Base-by-base conservation (phyloP, 2,113 vertebrate species). In the Edolisoma coerulescens region DNA sequence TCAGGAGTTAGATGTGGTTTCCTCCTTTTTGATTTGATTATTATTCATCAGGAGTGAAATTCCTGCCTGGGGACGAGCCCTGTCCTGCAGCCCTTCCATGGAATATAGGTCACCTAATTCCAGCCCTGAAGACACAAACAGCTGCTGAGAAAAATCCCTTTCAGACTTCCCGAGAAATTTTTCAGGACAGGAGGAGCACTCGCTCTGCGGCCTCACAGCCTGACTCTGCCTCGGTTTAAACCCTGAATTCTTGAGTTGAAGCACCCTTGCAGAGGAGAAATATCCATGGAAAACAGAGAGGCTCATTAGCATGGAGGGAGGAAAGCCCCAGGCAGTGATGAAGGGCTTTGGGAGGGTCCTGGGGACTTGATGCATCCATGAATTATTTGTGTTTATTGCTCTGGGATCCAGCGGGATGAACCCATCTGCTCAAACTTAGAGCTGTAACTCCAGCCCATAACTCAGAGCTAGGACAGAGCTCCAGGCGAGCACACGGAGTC, bases 41-140 rank as follows among this genome's bases (percentile, higher is more conserved):
- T 96, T 93, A 94, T 96, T 91, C 87, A 89, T 54, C 95, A 67
- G 76, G 28, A 80, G 91, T 6, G 41, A 94, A 91, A 96, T 94
- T 92, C 93, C 71, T 91, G 65, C 92, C 84, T 74, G 11, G 27
- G 87, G 67, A 87, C 35, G 75, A 94, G 92, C 54, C 56, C 93
- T 42, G 39, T 70, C 90, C 64, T 18, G 22, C 82, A 28, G 39
- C 88, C 76, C 70, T 82, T 32, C 6, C 42, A 73, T 14, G 74
- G 84, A 95, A 96, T 96, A 93, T 76, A 95, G 96, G 95, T 89
- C 95, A 95, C 84, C 94, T 39, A 89, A 91, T 93, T 94, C 57
- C 95, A 91, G n/a, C 95, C 89, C 84, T 18, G 16, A n/a, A 68
- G 64, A 81, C 95, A 90, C 41, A 71, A 90, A 87, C 57, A 64